Percentiles rank a stretch among this genome's conserved stretches.
phyloP scores from a whole-genome alignment of 37 sponge, comb jelly and placozoan genomes.

The Chondrilla cf. caribensis region DNA sequence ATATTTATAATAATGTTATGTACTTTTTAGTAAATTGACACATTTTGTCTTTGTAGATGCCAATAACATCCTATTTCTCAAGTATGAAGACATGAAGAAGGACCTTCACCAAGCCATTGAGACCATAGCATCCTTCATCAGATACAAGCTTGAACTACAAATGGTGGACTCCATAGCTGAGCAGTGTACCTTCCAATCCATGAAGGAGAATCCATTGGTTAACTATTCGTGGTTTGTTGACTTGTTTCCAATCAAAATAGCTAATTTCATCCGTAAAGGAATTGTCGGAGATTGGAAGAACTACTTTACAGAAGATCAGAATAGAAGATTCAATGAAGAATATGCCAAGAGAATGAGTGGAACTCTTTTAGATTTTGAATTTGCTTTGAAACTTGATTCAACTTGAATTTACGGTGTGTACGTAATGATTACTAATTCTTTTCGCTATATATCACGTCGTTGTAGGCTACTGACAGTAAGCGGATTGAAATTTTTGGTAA shows the following conservation, averaged over 20 bases:
- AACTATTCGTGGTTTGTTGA: too few relatives aligned
- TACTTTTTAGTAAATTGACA: too few relatives aligned
- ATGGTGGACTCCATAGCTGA: too few relatives aligned
- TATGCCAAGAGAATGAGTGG: slow-evolving; percentile 32
- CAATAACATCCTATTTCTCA: slow-evolving; percentile 51
- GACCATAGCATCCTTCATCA: slow-evolving; percentile 36
- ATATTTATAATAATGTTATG: too few relatives aligned
- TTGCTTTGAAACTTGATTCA: slow-evolving; percentile 11
- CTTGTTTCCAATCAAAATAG: neutral
- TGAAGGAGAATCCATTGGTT: too few relatives aligned
- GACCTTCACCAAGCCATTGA: slow-evolving; percentile 22
- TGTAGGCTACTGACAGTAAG: too few relatives aligned
- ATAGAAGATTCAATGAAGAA: slow-evolving; percentile 16
- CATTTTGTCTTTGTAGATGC: neutral
- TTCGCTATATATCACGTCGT: too few relatives aligned
- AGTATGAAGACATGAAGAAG: slow-evolving; percentile 62
- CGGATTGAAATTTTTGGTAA: too few relatives aligned
- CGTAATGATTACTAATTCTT: too few relatives aligned
- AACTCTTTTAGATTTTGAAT: slow-evolving; percentile 26
- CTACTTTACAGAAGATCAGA: slow-evolving; percentile 40
- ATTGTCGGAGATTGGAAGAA: slow-evolving; percentile 60
- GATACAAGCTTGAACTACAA: neutral
- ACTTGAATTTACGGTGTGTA: too few relatives aligned
- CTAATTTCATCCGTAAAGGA: slow-evolving; percentile 47
- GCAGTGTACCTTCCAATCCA: too few relatives aligned